Evolutionary conservation across 2,113 vertebrate genomes (phyloP), one percentile per base, ranked within the genome.

Genomic region (Puffinus mauretanicus): DNA sequence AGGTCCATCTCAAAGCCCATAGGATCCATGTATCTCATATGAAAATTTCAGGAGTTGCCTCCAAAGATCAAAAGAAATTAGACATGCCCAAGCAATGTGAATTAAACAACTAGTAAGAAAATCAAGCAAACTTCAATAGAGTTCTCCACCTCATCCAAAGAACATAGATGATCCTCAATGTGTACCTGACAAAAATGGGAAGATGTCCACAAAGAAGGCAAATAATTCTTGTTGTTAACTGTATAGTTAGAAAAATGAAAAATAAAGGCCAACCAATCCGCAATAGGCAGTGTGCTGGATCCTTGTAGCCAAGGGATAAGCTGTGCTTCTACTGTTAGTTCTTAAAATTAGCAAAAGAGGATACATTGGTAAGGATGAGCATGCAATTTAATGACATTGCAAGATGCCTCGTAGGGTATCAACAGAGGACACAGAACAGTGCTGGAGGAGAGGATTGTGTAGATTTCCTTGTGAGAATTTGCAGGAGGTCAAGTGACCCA

Each of bases 151-250:
- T 64, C 62, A 8, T 44, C 18, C 10, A 49, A 14, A 55, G 47
- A 38, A 3, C 13, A 22, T 5, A 47, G 46, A 2, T 2, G 1
- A 6, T 36, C 6, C 27, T 79, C 16, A 44, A 1, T 44, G 65
- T 25, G 65, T 30, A 12, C 9, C 16, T 75, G 65, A 24, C 40
- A 17, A 4, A 34, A 76, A 67, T 30, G 30, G 42, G 18, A 58
- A 17, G 29, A 21, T 3, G 7, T 3, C 16, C 7, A 38, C 17
- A 49, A 16, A 17, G 46, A 13, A n/a, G 9, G 27, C 10, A 55
- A 54, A 16, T 64, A 30, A 67, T 32, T 34, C 27, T 64, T 52
- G 13, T 13, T 70, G 47, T 52, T 49, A 66, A 60, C 30, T 26
- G 16, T 52, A 10, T 7, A 72, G 38, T 47, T 8, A 72, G 25